Base-by-base conservation (phyloP, 2,888 invertebrate genomes). In the Vesta saturnalis region DNA sequence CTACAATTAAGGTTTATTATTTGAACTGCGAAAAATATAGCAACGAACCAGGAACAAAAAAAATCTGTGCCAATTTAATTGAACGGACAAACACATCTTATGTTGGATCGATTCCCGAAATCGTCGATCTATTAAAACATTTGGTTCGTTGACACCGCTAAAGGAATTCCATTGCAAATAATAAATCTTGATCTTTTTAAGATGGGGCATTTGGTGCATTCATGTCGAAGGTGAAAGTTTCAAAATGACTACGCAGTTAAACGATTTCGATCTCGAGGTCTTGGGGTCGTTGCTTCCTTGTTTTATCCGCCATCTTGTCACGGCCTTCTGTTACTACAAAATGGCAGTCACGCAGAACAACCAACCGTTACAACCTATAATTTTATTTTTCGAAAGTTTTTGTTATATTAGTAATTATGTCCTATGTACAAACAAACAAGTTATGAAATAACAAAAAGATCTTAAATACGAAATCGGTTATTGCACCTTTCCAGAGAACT, bases 281-380 rank as follows among this genome's bases (percentile, higher is more conserved):
- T 65, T 61, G 64, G 70, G 70, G 66, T 70, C 70, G 67, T 70
- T 70, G 70, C 67, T 70, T 70, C 70, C 66, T 64, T 60, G 64
- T 60, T 65, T 66, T 57, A 60, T 23, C 57, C 67, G 70, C 70
- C 70, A 70, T 70, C 59, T 70, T 70, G 67, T 70, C 69, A 66
- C 63, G 70, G 69, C 55, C 66, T 62, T 58, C 60, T 70, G 63
- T 57, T 59, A 67, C 52, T 60, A 67, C 61, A 70, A 70, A 70
- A 70, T 70, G 70, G 70, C 70, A 70, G 70, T 70, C 70, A 70
- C 70, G 70, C 70, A 70, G 64, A 67, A 65, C 67, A 49, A 61
- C 56, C 47, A 64, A 70, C 70, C 70, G 70, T 65, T 65, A 65
- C 61, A 69, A 69, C 69, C 69, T 65, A 65, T 69, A 64, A 69